Conservation (phyloP, 1,140 invertebrate genomes). For the Meloidogyne exigua region DNA sequence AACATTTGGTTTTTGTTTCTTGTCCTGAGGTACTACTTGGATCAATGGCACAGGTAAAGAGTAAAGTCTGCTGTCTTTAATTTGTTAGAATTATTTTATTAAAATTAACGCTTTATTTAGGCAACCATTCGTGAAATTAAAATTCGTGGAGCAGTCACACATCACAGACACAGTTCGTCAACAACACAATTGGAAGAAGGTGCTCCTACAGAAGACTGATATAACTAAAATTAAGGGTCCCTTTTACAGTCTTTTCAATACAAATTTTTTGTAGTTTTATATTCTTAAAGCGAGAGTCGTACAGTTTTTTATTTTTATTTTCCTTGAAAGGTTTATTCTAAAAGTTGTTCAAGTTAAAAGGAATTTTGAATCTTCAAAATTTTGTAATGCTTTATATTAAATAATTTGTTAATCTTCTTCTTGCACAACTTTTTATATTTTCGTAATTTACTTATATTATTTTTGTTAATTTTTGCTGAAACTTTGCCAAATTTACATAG, state of each 20-base stretch:
- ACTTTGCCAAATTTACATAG: neutral
- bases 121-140: conserved; percentile 51
- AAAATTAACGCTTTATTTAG: neutral
- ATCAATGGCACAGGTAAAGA: conserved; percentile 59
- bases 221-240: neutral
- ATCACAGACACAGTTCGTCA: conserved; percentile 20
- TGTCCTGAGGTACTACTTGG: conserved; percentile 61
- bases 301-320: neutral
- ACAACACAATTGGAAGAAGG: conserved; percentile 16
- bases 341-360: too few species aligned
- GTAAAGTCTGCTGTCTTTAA: neutral
- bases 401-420: neutral
- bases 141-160: conserved; percentile 31
- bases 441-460: too few species aligned
- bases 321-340: too few species aligned
- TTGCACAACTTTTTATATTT: neutral
- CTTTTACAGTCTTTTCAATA: neutral
- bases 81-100: too few species aligned
- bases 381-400: too few species aligned
- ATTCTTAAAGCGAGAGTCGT: neutral
- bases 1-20: conserved; percentile 58
- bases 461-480: neutral
- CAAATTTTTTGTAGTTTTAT: neutral
- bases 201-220: neutral
- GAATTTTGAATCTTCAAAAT: too few species aligned